Percentiles rank a stretch among this genome's conserved stretches.
Conservation (phyloP, 2,888 invertebrate species). For the Conops quadrifasciatus region DNA sequence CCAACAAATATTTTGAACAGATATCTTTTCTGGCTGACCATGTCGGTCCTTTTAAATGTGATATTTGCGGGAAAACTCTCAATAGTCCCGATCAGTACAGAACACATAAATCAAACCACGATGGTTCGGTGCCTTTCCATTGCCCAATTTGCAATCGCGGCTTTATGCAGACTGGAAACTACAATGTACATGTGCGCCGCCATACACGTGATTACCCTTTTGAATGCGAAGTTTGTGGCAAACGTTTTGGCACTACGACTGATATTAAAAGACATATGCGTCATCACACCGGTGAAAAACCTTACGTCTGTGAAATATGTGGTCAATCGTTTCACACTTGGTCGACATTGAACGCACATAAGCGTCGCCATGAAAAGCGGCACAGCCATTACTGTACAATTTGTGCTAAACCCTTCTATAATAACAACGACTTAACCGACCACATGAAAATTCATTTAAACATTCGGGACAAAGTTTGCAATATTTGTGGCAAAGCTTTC, state of each 20-base stretch:
- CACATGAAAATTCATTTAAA: too few species aligned
- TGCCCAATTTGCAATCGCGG: too few species aligned
- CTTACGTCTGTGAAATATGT: conserved; percentile 55
- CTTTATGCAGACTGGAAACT: too few species aligned
- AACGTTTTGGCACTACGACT: conserved; percentile 49
- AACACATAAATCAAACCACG: conserved; percentile 44
- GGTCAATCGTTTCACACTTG: conserved; percentile 55
- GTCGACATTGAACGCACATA: conserved; percentile 53
- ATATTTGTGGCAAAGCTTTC: conserved; percentile 50
- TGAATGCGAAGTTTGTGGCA: conserved; percentile 53
- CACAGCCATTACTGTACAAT: too few species aligned
- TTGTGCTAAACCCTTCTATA: too few species aligned
- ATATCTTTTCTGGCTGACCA: conserved; percentile 52
- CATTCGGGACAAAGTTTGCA: too few species aligned
- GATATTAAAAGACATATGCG: conserved; percentile 53
- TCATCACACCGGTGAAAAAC: too few species aligned
- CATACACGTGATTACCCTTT: conserved; percentile 52
- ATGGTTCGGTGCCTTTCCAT: conserved; percentile 43
- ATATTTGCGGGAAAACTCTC: conserved; percentile 46
- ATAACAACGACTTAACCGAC: too few species aligned
- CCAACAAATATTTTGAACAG: conserved; percentile 43
- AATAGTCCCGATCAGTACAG: conserved; percentile 43
- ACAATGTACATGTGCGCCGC: too few species aligned
- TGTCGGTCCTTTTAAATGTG: conserved; percentile 55
- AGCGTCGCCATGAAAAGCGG: conserved; percentile 50